Evolutionary conservation across 2,113 vertebrate genomes (phyloP).

Genomic region (Saccopteryx leptura): DNA sequence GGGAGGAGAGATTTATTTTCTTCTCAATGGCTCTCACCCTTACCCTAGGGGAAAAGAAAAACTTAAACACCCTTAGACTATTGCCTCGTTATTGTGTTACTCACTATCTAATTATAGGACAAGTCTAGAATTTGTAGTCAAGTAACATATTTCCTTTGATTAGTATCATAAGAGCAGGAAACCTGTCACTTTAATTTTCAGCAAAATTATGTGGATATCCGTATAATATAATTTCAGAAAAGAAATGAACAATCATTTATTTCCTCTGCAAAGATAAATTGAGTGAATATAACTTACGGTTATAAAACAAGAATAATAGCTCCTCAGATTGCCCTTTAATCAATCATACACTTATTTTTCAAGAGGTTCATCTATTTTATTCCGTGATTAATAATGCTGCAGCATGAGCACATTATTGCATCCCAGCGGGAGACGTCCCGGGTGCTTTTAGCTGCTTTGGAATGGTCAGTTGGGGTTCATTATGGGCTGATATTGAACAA

Average conservation of each 20-base stretch:
- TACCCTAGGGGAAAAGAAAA: constrained; percentile 62
- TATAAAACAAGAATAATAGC: constrained; percentile 94
- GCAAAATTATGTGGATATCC: constrained; percentile 83
- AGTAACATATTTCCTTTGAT: constrained; percentile 70
- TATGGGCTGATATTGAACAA: constrained; percentile 97
- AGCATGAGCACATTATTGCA: constrained; percentile 93
- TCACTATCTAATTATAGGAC: constrained; percentile 67
- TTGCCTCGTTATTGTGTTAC: constrained; percentile 7
- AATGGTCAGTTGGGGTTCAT: constrained; percentile 98
- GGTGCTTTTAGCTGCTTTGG: constrained; percentile 94
- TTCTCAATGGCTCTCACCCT: not conserved
- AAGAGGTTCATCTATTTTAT: constrained; percentile 96
- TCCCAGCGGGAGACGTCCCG: constrained; percentile 94
- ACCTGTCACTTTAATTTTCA: constrained; percentile 81
- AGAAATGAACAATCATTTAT: constrained; percentile 90
- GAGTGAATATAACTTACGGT: constrained; percentile 93
- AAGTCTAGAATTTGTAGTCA: constrained; percentile 64
- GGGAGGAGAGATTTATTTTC: constrained; percentile 9
- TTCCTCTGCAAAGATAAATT: constrained; percentile 92
- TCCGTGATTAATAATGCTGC: constrained; percentile 96
- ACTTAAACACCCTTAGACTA: constrained; percentile 55
- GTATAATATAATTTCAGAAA: constrained; percentile 87
- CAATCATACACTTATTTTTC: constrained; percentile 96
- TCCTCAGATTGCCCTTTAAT: constrained; percentile 95
- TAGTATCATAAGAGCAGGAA: constrained; percentile 78